These are phyloP conservation scores for Liodrosophila aerea DNA, from an alignment of 2,888 invertebrate genomes.

Conservation along the genomic window DNA sequence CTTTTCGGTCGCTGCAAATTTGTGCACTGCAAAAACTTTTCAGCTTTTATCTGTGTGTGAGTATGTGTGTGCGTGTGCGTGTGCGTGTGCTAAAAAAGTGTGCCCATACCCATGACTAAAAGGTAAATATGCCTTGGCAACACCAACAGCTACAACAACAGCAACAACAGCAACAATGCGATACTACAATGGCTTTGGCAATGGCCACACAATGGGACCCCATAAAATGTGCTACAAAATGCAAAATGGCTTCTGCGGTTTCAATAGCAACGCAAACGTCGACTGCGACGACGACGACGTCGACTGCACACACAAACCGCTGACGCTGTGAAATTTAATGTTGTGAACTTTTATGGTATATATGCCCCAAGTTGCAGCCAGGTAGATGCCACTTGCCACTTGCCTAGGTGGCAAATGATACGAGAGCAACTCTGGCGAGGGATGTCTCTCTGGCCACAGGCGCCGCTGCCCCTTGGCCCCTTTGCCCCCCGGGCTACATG, in stretches of 20 bases:
- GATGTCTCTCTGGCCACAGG: background rate
- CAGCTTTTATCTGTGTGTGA: conserved; percentile 7
- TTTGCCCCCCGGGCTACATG: conserved; percentile 5
- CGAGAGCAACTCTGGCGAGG: no score
- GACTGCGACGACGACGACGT: conserved; percentile 2
- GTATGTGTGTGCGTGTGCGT: background rate
- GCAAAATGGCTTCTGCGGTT: conserved; percentile 77
- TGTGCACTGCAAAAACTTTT: conserved; percentile 66
- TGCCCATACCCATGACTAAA: conserved; percentile 45
- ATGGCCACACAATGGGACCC: conserved; percentile 66
- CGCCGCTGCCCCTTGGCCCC: background rate
- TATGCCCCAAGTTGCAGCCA: conserved; percentile 35
- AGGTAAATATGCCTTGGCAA: conserved; percentile 69
- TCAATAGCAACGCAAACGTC: conserved; percentile 65
- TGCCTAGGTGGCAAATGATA: conserved; percentile 16
- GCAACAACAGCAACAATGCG: conserved; percentile 5
- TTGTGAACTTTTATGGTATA: conserved; percentile 67
- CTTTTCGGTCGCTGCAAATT: conserved; percentile 67
- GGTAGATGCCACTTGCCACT: conserved; percentile 25
- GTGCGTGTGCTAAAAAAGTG: conserved; percentile 27
- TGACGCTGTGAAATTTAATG: conserved; percentile 65
- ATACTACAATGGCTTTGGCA: conserved; percentile 61
- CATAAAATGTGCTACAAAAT: conserved; percentile 78
- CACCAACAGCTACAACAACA: conserved; percentile 26
- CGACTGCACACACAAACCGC: conserved; percentile 44